Conservation (phyloP, 2,888 invertebrate species). For the Lamellibrachia satsuma region DNA sequence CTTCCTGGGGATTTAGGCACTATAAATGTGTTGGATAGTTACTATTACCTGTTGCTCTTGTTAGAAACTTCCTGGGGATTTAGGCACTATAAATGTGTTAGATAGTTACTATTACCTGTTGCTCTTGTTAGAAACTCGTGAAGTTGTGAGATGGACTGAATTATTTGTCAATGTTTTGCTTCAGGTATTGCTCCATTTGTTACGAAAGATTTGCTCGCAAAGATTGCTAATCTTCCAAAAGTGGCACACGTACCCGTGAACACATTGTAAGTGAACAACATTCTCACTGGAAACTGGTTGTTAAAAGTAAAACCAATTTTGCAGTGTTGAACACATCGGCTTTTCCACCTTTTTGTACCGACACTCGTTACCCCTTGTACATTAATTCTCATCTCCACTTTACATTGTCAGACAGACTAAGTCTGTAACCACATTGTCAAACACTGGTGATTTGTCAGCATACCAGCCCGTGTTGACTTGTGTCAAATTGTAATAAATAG, state of each 20-base stretch:
- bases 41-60: too few relatives aligned
- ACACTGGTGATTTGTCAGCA: too few relatives aligned
- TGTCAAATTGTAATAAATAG: too few relatives aligned
- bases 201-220: conserved; percentile 64
- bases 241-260: conserved; percentile 77
- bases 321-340: neutral
- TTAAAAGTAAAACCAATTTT: neutral
- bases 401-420: too few relatives aligned
- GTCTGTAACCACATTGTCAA: too few relatives aligned
- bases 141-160: neutral
- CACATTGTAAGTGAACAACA: conserved; percentile 48
- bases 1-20: too few relatives aligned
- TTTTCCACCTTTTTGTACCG: neutral
- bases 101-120: neutral
- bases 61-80: too few relatives aligned
- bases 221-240: conserved; percentile 67
- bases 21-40: too few relatives aligned
- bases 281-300: neutral
- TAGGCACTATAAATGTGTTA: too few relatives aligned
- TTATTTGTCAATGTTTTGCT: conserved; percentile 27
- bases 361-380: too few relatives aligned
- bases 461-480: neutral
- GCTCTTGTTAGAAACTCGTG: neutral
- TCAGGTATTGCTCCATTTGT: conserved; percentile 83
- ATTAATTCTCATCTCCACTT: too few relatives aligned